phyloP scores from a whole-genome alignment of 2,888 invertebrate genomes.

The Chironomus tentans region DNA sequence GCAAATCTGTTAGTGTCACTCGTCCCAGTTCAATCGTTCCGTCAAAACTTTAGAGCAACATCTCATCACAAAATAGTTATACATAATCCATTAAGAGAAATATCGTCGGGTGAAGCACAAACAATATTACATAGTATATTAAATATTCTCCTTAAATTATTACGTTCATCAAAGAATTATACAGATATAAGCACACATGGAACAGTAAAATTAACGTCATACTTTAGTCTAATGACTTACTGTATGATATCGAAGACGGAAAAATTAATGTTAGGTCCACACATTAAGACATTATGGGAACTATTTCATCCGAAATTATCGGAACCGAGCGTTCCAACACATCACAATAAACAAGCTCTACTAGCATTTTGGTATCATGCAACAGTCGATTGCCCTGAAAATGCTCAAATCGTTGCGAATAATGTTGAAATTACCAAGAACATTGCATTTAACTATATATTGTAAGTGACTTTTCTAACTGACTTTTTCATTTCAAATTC shows the following conservation, averaged over 20 bases:
- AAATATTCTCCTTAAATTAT: conserved; percentile 60
- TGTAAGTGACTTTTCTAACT: conserved; percentile 53
- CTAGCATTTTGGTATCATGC: conserved; percentile 91
- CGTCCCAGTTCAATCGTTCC: conserved; percentile 83
- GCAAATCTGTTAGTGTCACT: conserved; percentile 81
- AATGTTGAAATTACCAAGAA: conserved; percentile 85
- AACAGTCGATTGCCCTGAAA: conserved; percentile 86
- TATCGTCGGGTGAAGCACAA: conserved; percentile 48
- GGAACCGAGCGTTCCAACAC: conserved; percentile 88
- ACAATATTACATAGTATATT: conserved; percentile 58
- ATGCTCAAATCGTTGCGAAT: conserved; percentile 76
- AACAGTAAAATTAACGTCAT: conserved; percentile 83
- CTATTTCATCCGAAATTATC: conserved; percentile 89
- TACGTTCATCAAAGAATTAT: conserved; percentile 77
- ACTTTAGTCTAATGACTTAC: conserved; percentile 85
- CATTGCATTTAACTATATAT: conserved; percentile 91
- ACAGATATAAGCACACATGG: conserved; percentile 80
- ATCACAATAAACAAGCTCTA: conserved; percentile 90
- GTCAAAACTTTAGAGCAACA: conserved; percentile 68
- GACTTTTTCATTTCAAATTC: not conserved
- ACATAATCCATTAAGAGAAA: conserved; percentile 37
- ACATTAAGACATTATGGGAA: conserved; percentile 86
- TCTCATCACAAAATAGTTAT: conserved; percentile 42
- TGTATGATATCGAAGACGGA: conserved; percentile 85
- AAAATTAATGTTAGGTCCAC: conserved; percentile 90